Evolutionary conservation across 2,888 invertebrate species (phyloP).

Genomic region (Eilema depressum): DNA sequence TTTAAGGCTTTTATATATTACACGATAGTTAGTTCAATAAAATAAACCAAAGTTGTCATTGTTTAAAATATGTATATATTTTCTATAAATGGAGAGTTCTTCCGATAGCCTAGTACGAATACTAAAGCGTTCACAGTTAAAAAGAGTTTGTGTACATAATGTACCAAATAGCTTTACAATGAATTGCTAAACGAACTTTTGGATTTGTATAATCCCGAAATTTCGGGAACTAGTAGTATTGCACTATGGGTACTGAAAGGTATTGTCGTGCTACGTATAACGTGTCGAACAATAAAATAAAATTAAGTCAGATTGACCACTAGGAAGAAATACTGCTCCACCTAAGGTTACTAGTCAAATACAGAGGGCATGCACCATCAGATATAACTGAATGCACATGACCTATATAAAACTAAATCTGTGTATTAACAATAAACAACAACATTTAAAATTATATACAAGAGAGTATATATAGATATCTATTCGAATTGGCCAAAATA

Average conservation of each 20-base stretch:
- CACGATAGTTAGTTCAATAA: background rate
- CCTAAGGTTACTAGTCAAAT: background rate
- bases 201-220: background rate
- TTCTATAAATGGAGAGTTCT: background rate
- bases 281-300: background rate
- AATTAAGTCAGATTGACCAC: too few species aligned
- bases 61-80: background rate
- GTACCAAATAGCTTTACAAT: background rate
- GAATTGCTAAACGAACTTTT: background rate
- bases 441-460: constrained; percentile 20
- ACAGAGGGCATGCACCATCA: background rate
- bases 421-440: constrained; percentile 17
- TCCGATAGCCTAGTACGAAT: background rate
- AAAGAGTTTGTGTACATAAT: background rate
- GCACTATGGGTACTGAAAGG: background rate
- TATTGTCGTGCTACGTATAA: background rate
- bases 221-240: background rate
- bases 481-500: constrained; percentile 63
- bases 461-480: constrained; percentile 18
- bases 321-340: background rate
- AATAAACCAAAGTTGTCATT: background rate
- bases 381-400: constrained; percentile 2
- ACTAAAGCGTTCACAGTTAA: background rate
- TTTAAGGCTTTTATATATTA: background rate
- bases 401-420: constrained; percentile 21